phyloP scores from a whole-genome alignment of 2,113 vertebrate genomes.

The Mormyrus lacerda region DNA sequence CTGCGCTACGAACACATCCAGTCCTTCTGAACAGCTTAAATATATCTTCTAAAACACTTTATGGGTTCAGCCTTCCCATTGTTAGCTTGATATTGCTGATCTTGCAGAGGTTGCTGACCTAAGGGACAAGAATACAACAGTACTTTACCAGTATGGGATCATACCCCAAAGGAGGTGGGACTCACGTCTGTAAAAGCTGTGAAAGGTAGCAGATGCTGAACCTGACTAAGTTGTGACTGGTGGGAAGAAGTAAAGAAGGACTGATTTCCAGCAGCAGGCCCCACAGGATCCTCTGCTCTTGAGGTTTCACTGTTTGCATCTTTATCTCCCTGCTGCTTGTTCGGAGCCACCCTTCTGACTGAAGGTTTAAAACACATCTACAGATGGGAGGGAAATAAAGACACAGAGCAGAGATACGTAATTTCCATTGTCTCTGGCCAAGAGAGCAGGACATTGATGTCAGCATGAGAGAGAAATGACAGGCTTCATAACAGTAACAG shows the following conservation, averaged over 20 bases:
- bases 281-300: neutral
- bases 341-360: neutral
- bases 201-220: neutral
- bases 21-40: too few relatives aligned
- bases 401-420: neutral
- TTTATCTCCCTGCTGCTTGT: neutral
- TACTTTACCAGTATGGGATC: neutral
- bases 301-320: neutral
- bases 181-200: neutral
- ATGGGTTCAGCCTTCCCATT: too few relatives aligned
- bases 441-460: neutral
- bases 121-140: neutral
- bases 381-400: neutral
- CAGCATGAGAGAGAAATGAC: neutral
- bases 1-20: too few relatives aligned
- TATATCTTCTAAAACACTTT: too few relatives aligned
- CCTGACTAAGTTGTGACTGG: neutral
- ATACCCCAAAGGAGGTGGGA: neutral
- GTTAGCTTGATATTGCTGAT: neutral
- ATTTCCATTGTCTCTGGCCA: too few relatives aligned
- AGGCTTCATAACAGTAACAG: neutral
- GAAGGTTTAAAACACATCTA: too few relatives aligned
- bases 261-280: neutral
- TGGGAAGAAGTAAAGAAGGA: too few relatives aligned
- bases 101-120: neutral